Evolutionary conservation across 1,140 invertebrate species (phyloP), one percentile per base, ranked within the genome.

Genomic region (Ips typographus): DNA sequence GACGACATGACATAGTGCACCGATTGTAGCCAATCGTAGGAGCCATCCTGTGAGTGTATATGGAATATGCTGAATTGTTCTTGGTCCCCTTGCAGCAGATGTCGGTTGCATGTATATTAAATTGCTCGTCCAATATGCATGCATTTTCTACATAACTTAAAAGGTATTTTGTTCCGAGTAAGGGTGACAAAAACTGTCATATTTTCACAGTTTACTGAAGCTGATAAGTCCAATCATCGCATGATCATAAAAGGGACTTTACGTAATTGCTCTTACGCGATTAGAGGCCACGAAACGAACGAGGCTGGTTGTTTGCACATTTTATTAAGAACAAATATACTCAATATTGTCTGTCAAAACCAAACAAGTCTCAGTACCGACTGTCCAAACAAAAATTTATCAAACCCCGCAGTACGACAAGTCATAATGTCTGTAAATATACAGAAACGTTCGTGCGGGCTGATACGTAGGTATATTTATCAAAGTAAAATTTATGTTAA

Each of bases 1-100:
- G 68, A 70, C 68, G 60, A 70, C 60, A 64, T 70, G 68, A 70
- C 68, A 70, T 70, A 70, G 60, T 70, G 68, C 68, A 40, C 52
- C 60, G 44, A 70, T 70, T 70, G 68, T 70, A 64, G 60, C 51
- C 60, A 64, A 63, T 64, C 55, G 60, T n/a, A 64, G 52, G 38
- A 62, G 49, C 66, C 59, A 68, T 68, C 37, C 58, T 56, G 58
- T 41, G 22, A 22, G 22, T 22, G 22, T 22, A 22, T 22, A 22
- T 49, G 56, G 58, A 68, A 68, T 68, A 68, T 52, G 40, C 57
- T 60, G 65, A 68, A 68, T 68, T 47, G 56, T 60, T 60, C n/a
- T 40, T 66, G 55, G 8, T 39, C 38, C 57, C 65, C 58, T 40
- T 36, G 65, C 65, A 66, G 64, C 36, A 47, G 64, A 47, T 66